Conservation (phyloP, 2,888 invertebrate species). For the Nomada hirtipes region DNA sequence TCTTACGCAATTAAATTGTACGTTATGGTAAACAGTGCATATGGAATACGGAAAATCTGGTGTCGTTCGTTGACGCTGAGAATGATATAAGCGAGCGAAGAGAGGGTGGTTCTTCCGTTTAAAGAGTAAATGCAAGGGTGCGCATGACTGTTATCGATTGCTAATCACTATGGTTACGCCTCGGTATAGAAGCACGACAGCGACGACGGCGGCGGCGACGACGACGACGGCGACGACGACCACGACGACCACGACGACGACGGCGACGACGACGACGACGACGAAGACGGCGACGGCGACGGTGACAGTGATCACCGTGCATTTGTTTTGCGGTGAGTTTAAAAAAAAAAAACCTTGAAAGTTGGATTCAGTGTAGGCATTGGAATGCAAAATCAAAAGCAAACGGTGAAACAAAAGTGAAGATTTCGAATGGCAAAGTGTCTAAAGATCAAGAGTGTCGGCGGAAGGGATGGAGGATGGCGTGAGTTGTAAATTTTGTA, state of each 20-base stretch:
- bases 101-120: conserved; percentile 55
- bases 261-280: conserved; percentile 32
- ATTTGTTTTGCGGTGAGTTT: conserved; percentile 63
- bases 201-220: conserved; percentile 50
- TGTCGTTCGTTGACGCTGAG: neutral
- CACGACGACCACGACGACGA: conserved; percentile 37
- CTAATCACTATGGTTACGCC: conserved; percentile 82
- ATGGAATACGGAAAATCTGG: conserved; percentile 2
- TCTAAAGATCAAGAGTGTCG: neutral
- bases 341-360: conserved; percentile 10
- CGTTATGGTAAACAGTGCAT: neutral
- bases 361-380: conserved; percentile 4
- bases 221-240: conserved; percentile 48
- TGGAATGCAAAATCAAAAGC: neutral
- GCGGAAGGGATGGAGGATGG: neutral
- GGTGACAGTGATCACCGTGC: conserved; percentile 58
- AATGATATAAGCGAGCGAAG: conserved; percentile 16
- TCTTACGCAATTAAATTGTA: neutral
- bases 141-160: conserved; percentile 82
- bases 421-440: neutral
- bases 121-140: conserved; percentile 52
- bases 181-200: conserved; percentile 68
- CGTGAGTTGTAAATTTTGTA: neutral
- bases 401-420: neutral
- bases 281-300: conserved; percentile 37